Evolutionary conservation across 2,888 invertebrate species (phyloP).

Genomic region (Azorinus chamasolen): DNA sequence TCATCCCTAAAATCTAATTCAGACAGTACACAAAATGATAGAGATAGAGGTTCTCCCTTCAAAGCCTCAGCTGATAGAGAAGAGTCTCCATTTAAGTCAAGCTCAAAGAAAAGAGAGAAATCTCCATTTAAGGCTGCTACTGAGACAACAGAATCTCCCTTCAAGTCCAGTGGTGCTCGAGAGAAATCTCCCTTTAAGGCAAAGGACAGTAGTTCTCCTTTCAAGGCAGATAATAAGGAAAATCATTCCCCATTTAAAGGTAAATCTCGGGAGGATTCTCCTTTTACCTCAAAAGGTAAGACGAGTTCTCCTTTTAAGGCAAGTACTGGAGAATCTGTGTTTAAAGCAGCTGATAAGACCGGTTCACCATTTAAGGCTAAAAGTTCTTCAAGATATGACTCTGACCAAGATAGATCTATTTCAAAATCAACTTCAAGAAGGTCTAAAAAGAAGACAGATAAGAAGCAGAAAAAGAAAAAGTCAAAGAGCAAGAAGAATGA

Average conservation of each 20-base stretch:
- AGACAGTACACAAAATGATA: neutral
- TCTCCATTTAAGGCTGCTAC: constrained; percentile 14
- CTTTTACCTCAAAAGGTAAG: constrained; percentile 38
- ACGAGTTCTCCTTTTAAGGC: constrained; percentile 45
- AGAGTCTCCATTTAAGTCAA: constrained; percentile 26
- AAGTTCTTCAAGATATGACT: constrained; percentile 16
- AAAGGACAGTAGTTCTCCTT: constrained; percentile 35
- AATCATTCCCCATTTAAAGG: constrained; percentile 44
- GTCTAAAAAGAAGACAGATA: constrained; percentile 43
- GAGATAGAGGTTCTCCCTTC: constrained; percentile 30
- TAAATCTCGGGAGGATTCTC: constrained; percentile 32
- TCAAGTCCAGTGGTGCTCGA: constrained; percentile 29
- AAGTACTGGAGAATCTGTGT: constrained; percentile 52
- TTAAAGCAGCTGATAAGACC: constrained; percentile 40
- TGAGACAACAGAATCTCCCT: constrained; percentile 37
- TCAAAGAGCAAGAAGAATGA: constrained; percentile 45
- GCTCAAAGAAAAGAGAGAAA: neutral
- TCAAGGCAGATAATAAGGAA: constrained; percentile 32
- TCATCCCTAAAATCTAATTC: neutral
- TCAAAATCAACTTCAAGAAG: constrained; percentile 18
- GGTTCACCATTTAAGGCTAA: constrained; percentile 54
- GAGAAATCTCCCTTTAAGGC: constrained; percentile 53
- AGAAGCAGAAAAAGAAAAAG: constrained; percentile 40
- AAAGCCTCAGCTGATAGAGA: constrained; percentile 31
- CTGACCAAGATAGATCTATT: constrained; percentile 20